These are phyloP conservation scores for Xerus inauris DNA, from an alignment of 2,113 vertebrate genomes.

Conservation along the genomic window DNA sequence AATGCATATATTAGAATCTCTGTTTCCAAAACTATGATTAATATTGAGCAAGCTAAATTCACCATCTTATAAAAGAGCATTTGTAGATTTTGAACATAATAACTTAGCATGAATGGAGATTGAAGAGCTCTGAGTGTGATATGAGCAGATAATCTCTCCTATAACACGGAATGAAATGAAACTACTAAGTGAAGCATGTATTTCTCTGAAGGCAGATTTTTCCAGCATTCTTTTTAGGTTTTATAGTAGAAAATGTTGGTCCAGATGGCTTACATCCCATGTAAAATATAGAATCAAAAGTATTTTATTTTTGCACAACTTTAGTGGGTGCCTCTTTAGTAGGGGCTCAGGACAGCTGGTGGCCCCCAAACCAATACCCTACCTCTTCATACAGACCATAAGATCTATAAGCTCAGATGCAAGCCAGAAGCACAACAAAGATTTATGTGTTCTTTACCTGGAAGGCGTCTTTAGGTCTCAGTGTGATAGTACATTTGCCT, in stretches of 20 bases:
- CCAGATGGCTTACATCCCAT: neutral
- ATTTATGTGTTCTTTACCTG: neutral
- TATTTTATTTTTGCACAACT: neutral
- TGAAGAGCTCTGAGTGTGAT: conserved; percentile 67
- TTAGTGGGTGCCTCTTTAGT: neutral
- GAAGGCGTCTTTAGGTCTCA: neutral
- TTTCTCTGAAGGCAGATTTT: conserved; percentile 11
- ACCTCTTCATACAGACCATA: neutral
- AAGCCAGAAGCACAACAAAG: neutral
- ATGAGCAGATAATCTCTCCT: conserved; percentile 75
- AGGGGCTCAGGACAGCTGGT: neutral
- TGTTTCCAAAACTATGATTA: conserved; percentile 86
- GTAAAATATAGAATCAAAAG: neutral
- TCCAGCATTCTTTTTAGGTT: neutral
- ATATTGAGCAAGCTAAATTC: conserved; percentile 84
- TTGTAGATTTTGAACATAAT: conserved; percentile 84
- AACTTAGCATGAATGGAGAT: conserved; percentile 79
- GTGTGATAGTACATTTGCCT: neutral
- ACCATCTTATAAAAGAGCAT: conserved; percentile 83
- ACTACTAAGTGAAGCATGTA: neutral
- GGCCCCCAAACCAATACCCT: too few species aligned
- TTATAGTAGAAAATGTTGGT: neutral
- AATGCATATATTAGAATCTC: conserved; percentile 84
- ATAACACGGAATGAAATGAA: conserved; percentile 32
- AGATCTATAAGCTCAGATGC: neutral